Evolutionary conservation across 2,888 invertebrate species (phyloP).

Genomic region (Agrotis exclamationis): DNA sequence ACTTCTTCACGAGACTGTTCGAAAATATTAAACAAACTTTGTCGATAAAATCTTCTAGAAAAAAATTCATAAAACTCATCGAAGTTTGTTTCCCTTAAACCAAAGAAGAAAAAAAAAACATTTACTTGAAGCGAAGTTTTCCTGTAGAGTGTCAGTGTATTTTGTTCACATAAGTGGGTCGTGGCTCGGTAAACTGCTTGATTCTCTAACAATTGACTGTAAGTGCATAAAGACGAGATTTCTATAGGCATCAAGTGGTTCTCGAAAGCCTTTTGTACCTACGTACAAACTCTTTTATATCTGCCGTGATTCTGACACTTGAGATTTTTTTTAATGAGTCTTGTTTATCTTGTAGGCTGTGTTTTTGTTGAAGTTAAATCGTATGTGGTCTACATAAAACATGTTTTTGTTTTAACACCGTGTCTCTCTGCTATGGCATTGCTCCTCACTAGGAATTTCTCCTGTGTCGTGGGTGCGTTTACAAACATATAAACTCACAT

Average conservation of each 20-base stretch:
- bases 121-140: slow-evolving; percentile 37
- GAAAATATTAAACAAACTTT: neutral
- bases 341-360: slow-evolving; percentile 24
- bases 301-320: slow-evolving; percentile 43
- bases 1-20: neutral
- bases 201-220: slow-evolving; percentile 60
- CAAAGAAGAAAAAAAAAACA: slow-evolving; percentile 25
- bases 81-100: slow-evolving; percentile 17
- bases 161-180: slow-evolving; percentile 43
- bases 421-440: too few relatives aligned
- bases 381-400: neutral
- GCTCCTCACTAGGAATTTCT: too few relatives aligned
- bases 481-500: too few relatives aligned
- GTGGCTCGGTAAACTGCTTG: slow-evolving; percentile 61
- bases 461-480: too few relatives aligned
- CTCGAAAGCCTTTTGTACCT: slow-evolving; percentile 56
- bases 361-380: slow-evolving; percentile 7
- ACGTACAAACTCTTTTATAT: slow-evolving; percentile 47
- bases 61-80: slow-evolving; percentile 8
- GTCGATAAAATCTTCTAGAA: slow-evolving; percentile 3
- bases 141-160: slow-evolving; percentile 49
- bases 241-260: slow-evolving; percentile 57
- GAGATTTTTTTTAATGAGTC: slow-evolving; percentile 26
- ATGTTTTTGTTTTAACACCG: too few relatives aligned
- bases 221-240: slow-evolving; percentile 61